Base-by-base conservation (phyloP, 2,888 invertebrate species). In the Saturnia pavonia region DNA sequence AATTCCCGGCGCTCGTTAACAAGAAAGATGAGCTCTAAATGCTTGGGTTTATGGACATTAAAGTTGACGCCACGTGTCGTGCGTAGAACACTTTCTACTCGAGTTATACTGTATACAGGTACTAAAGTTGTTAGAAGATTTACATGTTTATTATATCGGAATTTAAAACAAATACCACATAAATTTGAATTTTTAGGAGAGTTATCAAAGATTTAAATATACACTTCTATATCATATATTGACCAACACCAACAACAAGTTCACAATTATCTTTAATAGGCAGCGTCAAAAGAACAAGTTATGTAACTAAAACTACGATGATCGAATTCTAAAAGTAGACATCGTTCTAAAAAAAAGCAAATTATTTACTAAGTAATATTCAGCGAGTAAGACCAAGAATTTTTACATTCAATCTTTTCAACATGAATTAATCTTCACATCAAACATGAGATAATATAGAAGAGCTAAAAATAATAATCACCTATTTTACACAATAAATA, bases 11-110 rank as follows among this genome's bases (percentile, higher is more conserved):
- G 89, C 76, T 91, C 93, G 91, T 94, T 94, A 94, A 94, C 82
- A 93, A 92, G 94, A 94, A 90, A 92, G 91, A 94, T 94, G 94
- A 89, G 90, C 91, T 90, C 88, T 93, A 90, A 91, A 88, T 85
- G 86, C 85, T 86, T 85, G 83, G 77, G 86, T 94, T 94, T 94
- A 94, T 93, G 89, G 91, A 85, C 90, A 89, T 86, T 94, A 91
- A 94, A 94, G 82, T 88, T 83, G 87, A 84, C 85, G 89, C 90
- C 91, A 89, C 91, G 91, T 83, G 87, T 82, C 87, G 81, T 82
- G 81, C 78, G 80, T 76, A 83, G 84, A 87, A 88, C 89, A 88
- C 79, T 86, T 78, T 77, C 74, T 71, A 57, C 71, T 19, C 69
- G 68, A 48, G 68, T 68, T 69, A 71, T 66, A 72, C 67, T 51